Base-by-base conservation (phyloP, 2,113 vertebrate genomes). In the Cebus imitator region DNA sequence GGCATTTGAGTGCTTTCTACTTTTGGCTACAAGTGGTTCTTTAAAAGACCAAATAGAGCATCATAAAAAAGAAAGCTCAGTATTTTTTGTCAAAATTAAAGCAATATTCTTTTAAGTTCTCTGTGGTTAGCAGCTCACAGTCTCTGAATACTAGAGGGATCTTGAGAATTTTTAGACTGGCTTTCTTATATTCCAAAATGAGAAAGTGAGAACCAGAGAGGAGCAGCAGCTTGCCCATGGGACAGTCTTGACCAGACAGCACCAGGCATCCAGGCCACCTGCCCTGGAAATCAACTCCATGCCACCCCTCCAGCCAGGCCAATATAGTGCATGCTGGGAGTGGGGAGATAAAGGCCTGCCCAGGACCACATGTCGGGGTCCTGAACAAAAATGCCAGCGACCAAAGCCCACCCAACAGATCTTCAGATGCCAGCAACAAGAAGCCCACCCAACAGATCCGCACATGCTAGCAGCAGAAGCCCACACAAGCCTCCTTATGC, bases 301-400 rank as follows among this genome's bases (percentile, higher is more conserved):
- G 68, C 25, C 25, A 10, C 9, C 23, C 48, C 79, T 1, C 8
- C 10, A 40, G 4, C 35, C 73, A 37, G 40, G 61, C 45, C 84
- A 35, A 43, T 0, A 0, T 14, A n/a, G 37, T 43, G 9, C 48
- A 30, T 6, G 3, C 57, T 14, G 20, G 70, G 20, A 45, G 30
- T 17, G 7, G 8, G 32, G n/a, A 82, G 68, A 17, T 37, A 30
- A 52, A 58, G 50, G 13, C 66, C 11, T 20, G 2, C n/a, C 50
- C 9, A 17, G 55, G 78, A 50, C 32, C 3, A 16, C 3, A 0
- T 68, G 9, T 64, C 10, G 0, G 37, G 13, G 16, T 50, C 64
- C 81, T 45, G 4, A 8, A 61, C 75, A 78, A 35, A 30, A 55
- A 2, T 61, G 58, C 14, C 14, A 6, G 12, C 37, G 40, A 18